Percentiles rank a stretch among this genome's conserved stretches.
phyloP scores from a whole-genome alignment of 2,888 invertebrate species.

The Suillia variegata region DNA sequence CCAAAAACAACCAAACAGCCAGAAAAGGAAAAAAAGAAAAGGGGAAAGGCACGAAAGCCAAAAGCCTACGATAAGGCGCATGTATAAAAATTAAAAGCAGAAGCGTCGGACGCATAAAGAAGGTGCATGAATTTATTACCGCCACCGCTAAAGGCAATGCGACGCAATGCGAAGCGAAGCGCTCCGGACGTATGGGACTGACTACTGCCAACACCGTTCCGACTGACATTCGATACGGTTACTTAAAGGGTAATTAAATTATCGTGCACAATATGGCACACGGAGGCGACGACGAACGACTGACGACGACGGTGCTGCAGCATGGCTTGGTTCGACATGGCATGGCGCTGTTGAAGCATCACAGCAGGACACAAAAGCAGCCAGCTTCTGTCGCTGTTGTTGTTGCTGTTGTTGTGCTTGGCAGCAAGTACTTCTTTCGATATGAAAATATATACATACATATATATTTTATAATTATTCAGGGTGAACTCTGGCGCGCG shows the following conservation, averaged over 20 bases:
- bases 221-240: slow-evolving; percentile 42
- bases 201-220: neutral
- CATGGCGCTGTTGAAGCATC: slow-evolving; percentile 23
- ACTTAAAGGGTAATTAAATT: slow-evolving; percentile 59
- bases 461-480: too few species aligned
- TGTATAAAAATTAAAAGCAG: neutral
- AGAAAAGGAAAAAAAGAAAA: too few species aligned
- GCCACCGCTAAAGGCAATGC: neutral
- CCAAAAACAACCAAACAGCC: neutral
- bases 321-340: slow-evolving; percentile 19
- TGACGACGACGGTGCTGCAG: slow-evolving; percentile 21
- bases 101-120: neutral
- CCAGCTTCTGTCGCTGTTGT: neutral
- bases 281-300: neutral
- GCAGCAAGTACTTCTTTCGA: too few species aligned
- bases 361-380: slow-evolving; percentile 25
- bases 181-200: too few species aligned
- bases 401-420: neutral
- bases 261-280: slow-evolving; percentile 27
- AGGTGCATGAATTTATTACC: slow-evolving; percentile 2
- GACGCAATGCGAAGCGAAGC: neutral
- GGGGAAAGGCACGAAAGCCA: too few species aligned
- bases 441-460: too few species aligned
- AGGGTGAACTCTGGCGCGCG: slow-evolving; percentile 13
- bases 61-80: too few species aligned